Base-by-base conservation (phyloP, 1,140 invertebrate species). In the Aphelenchoides besseyi region DNA sequence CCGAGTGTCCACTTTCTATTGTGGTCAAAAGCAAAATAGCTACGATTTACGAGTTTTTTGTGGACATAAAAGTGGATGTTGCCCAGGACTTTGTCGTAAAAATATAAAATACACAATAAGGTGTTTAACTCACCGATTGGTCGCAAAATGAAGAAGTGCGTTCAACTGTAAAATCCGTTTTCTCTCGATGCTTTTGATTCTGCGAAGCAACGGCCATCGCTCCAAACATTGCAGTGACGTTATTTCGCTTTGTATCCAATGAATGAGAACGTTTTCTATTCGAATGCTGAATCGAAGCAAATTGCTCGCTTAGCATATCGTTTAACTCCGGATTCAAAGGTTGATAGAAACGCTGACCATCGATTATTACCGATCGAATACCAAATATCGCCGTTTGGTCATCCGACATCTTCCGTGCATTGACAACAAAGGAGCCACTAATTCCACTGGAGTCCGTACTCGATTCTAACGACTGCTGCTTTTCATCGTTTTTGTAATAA, bases 281-380 rank as follows among this genome's bases (percentile, higher is more conserved):
- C 5, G 18, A 59, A 33, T 59, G 5, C 5, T 59, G 55, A 23
- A 8, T 59, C 18, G 5, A 59, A 59, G 55, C 55, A 33, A 59
- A 59, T 23, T 59, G 55, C 5, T 59, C 55, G 18, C 23, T 59
- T 23, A 59, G 18, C 5, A 18, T 18, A 8, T 18, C 18, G 55
- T 59, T 59, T 33, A 59, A 28, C 5, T 59, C 5, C 12, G 5
- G 26, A 33, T 59, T 23, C 55, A 59, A 28, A 28, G 55, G 55
- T 23, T 59, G 55, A 33, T 59, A 59, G 18, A 59, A 59, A 59
- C 55, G 55, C 55, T 59, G 55, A 12, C 55, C 55, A 33, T 59
- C 55, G 18, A 59, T 59, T 8, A 59, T 23, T 33, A 59, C 55
- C 5, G 55, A 59, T 8, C 55, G 55, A 33, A 59, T 18, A 23